Conservation (phyloP, 1,140 invertebrate species). For the Drosophila elegans region DNA sequence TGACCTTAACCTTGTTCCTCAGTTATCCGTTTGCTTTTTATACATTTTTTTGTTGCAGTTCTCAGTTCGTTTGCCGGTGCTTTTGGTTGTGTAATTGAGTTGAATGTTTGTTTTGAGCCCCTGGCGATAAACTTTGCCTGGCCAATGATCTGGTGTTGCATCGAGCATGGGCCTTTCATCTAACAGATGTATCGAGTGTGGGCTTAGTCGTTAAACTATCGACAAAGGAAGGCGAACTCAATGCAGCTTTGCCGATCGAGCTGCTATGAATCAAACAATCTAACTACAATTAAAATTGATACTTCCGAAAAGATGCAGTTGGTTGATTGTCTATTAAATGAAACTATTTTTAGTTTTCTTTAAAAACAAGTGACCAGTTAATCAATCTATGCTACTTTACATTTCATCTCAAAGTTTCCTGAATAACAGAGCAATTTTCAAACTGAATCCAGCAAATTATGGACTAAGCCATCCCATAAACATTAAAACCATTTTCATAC, state of each 20-base stretch:
- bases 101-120: conserved; percentile 10
- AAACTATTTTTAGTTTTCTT: background rate
- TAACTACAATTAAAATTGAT: conserved; percentile 10
- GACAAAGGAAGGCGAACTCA: conserved; percentile 29
- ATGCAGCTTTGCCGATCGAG: conserved; percentile 25
- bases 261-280: conserved; percentile 15
- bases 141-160: conserved; percentile 28
- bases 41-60: conserved; percentile 24
- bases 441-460: background rate
- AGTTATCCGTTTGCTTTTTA: conserved; percentile 15
- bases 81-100: conserved; percentile 36
- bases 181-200: conserved; percentile 26
- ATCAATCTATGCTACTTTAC: no score
- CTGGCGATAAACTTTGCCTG: conserved; percentile 17
- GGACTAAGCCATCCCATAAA: background rate
- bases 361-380: background rate
- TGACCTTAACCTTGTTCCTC: conserved; percentile 80
- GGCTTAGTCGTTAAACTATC: conserved; percentile 23
- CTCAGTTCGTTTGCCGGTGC: conserved; percentile 26
- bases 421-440: background rate
- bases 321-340: no score
- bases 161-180: conserved; percentile 30
- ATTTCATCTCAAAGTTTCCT: no score
- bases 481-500: conserved; percentile 21
- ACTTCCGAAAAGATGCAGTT: conserved; percentile 3